phyloP scores from a whole-genome alignment of 2,888 invertebrate genomes.

The Desoria tigrina region DNA sequence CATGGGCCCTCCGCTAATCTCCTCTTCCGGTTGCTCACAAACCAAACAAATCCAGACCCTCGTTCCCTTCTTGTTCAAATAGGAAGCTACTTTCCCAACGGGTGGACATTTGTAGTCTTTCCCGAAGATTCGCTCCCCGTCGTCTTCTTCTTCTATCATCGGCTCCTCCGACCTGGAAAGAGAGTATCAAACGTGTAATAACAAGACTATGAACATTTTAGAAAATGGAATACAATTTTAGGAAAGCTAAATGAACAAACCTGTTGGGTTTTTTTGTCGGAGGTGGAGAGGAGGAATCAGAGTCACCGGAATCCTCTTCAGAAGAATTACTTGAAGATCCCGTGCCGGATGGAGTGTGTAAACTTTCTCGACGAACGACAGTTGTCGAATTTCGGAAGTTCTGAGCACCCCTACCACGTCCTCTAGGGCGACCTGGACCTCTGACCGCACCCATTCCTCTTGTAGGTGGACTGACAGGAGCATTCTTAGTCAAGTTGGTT shows the following conservation, averaged over 20 bases:
- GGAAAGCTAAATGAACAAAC: too few species aligned
- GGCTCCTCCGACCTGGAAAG: background rate
- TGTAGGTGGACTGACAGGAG: background rate
- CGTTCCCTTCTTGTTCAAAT: slow-evolving; percentile 28
- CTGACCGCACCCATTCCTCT: background rate
- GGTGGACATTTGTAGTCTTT: slow-evolving; percentile 36
- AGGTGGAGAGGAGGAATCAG: background rate
- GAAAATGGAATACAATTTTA: background rate
- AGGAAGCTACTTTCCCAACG: slow-evolving; percentile 33
- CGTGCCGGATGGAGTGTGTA: background rate
- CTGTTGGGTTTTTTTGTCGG: background rate
- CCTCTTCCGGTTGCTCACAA: slow-evolving; percentile 37
- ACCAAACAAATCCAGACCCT: slow-evolving; percentile 44
- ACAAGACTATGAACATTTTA: background rate
- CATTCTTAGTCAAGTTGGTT: too few species aligned
- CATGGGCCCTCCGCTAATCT: slow-evolving; percentile 37
- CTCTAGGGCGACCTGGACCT: background rate
- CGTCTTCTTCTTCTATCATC: background rate
- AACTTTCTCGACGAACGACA: slow-evolving; percentile 5
- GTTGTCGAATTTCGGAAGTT: background rate
- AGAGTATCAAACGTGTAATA: too few species aligned
- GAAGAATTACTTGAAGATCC: background rate
- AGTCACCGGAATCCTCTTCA: background rate
- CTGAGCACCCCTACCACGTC: background rate
- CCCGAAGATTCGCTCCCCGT: slow-evolving; percentile 17